Conservation (phyloP, 2,888 invertebrate genomes). For the Syrista parreyssii region DNA sequence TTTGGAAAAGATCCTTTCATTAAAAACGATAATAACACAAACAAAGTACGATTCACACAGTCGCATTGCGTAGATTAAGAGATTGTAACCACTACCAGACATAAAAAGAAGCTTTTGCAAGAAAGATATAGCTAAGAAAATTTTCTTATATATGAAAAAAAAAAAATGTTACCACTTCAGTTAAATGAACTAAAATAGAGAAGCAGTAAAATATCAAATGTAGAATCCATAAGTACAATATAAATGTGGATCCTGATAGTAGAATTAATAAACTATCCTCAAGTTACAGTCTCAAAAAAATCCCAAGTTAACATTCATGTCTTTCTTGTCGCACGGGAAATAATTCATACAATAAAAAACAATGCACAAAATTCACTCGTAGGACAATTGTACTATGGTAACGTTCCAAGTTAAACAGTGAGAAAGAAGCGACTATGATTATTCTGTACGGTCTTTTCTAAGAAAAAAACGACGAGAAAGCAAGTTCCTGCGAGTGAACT, state of each 20-base stretch:
- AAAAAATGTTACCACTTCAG: neutral
- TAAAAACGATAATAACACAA: neutral
- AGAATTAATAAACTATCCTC: neutral
- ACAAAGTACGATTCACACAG: neutral
- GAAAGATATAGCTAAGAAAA: neutral
- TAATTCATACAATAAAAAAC: neutral
- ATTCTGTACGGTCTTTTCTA: neutral
- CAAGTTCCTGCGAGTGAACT: neutral
- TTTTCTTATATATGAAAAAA: neutral
- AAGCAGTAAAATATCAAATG: neutral
- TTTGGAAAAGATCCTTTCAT: neutral
- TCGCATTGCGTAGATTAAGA: neutral
- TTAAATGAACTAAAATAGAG: neutral
- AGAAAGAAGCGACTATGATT: neutral
- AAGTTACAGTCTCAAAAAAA: neutral
- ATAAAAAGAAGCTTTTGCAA: neutral
- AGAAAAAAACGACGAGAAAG: slow-evolving; percentile 13
- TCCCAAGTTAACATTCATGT: neutral
- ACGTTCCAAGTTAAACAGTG: neutral
- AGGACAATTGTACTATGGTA: neutral
- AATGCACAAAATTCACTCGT: neutral
- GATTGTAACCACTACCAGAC: neutral
- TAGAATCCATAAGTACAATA: neutral
- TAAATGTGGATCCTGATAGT: neutral
- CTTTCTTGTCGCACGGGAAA: neutral